Evolutionary conservation across 2,797 vertebrate species (phyloP).

Genomic region (Enteromius unitaeniatus): DNA sequence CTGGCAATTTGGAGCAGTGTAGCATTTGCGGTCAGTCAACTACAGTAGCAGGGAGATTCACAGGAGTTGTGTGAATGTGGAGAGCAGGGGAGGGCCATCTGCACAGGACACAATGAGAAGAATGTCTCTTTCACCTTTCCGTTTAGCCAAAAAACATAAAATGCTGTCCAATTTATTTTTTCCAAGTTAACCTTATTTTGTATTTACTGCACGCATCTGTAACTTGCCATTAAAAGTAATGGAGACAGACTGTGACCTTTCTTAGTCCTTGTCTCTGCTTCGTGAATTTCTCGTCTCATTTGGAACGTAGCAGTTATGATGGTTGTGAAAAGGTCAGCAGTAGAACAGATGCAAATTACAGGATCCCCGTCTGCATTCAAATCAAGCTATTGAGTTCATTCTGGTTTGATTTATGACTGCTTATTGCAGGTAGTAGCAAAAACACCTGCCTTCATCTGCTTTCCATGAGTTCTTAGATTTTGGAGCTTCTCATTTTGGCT

Average conservation of each 20-base stretch:
- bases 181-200: neutral
- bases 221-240: neutral
- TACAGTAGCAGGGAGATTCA: constrained; percentile 38
- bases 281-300: neutral
- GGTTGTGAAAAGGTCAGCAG: constrained; percentile 9
- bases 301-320: constrained; percentile 2
- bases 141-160: neutral
- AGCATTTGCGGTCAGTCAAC: neutral
- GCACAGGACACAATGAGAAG: neutral
- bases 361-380: neutral
- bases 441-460: neutral
- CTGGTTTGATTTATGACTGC: neutral
- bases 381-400: constrained; percentile 10
- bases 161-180: neutral
- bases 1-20: constrained; percentile 26
- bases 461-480: neutral
- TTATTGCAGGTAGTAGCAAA: constrained; percentile 19
- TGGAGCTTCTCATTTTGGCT: neutral
- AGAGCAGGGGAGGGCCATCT: constrained; percentile 49
- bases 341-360: neutral
- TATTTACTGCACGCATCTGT: constrained; percentile 11
- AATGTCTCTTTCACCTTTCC: neutral
- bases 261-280: neutral
- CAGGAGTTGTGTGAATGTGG: constrained; percentile 4
- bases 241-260: constrained; percentile 20